A percentile compares a stretch with the other conserved stretches of the same genome.
phyloP scores from a whole-genome alignment of 92 coral and sea anemone genomes.

The Anthopleura xanthogrammica region DNA sequence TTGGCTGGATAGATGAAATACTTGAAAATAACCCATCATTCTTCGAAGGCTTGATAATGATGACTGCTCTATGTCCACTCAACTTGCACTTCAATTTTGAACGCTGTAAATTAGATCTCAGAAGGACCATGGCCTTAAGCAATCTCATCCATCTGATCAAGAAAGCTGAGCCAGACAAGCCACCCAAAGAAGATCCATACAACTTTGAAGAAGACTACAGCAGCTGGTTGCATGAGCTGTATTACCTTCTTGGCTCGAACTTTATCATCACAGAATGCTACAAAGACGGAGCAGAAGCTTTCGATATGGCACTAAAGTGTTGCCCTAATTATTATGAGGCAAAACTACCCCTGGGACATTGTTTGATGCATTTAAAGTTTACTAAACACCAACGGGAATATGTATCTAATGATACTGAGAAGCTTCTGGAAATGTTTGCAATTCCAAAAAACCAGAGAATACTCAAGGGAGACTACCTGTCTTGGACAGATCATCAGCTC shows the following conservation, averaged over 20 bases:
- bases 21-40: slow-evolving; percentile 31
- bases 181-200: slow-evolving; percentile 33
- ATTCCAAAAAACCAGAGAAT: slow-evolving; percentile 8
- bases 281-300: slow-evolving; percentile 64
- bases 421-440: neutral
- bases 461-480: slow-evolving; percentile 8
- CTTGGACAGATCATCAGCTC: slow-evolving; percentile 18
- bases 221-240: slow-evolving; percentile 75
- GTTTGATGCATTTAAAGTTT: slow-evolving; percentile 1
- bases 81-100: neutral
- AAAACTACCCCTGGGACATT: slow-evolving; percentile 55
- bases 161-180: slow-evolving; percentile 42
- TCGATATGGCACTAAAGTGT: slow-evolving; percentile 51
- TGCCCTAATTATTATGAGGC: slow-evolving; percentile 62
- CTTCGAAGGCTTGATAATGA: slow-evolving; percentile 57
- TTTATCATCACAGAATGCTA: slow-evolving; percentile 29
- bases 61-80: neutral
- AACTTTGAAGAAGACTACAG: slow-evolving; percentile 57
- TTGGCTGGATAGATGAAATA: neutral
- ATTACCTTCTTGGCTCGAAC: slow-evolving; percentile 30
- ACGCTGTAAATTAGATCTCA: slow-evolving; percentile 26
- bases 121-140: slow-evolving; percentile 26
- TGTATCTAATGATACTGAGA: neutral
- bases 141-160: slow-evolving; percentile 59
- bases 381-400: neutral